phyloP scores from a whole-genome alignment of 2,113 vertebrate genomes.

The Rynchops niger region DNA sequence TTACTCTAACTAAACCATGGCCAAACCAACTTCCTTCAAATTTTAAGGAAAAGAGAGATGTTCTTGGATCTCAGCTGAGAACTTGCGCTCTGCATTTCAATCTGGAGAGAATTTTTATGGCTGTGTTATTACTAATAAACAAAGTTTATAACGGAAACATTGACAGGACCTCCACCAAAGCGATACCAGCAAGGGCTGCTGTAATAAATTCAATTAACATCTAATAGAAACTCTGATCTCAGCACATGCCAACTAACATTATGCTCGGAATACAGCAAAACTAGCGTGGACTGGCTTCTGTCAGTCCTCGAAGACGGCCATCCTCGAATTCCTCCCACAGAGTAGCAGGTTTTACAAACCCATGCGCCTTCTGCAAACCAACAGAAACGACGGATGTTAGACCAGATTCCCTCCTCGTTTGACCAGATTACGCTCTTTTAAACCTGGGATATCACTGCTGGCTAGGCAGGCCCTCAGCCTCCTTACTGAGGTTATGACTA shows the following conservation, averaged over 20 bases:
- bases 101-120: conserved; percentile 33
- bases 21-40: conserved; percentile 43
- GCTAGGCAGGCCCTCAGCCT: not conserved
- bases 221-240: conserved; percentile 30
- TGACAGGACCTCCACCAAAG: not conserved
- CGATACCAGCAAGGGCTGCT: not conserved
- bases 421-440: not conserved
- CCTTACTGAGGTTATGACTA: not conserved
- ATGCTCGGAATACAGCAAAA: conserved; percentile 6
- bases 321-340: not conserved
- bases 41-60: conserved; percentile 37
- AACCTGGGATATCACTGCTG: not conserved
- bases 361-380: not conserved
- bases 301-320: not conserved
- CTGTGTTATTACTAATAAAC: conserved; percentile 44
- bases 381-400: not conserved
- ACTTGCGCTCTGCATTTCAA: not conserved
- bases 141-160: conserved; percentile 44
- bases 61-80: conserved; percentile 7
- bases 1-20: conserved; percentile 26
- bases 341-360: not conserved
- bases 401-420: not conserved
- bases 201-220: conserved; percentile 44
- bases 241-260: not conserved
- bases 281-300: not conserved